Conservation (phyloP, 2,888 invertebrate genomes). For the Syritta pipiens region DNA sequence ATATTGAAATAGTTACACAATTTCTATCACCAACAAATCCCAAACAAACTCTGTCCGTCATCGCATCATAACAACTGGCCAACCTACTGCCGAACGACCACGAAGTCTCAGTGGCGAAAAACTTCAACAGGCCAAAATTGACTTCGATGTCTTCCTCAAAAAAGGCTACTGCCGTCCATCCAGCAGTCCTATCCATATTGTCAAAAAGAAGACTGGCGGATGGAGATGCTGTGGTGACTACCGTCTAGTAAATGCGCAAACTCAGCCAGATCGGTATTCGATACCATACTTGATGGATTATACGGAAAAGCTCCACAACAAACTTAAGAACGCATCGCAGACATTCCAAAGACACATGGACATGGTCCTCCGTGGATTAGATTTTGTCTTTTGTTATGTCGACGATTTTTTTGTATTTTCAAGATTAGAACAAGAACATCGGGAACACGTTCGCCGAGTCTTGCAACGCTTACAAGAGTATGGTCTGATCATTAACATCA, state of each 20-base stretch:
- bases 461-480: neutral
- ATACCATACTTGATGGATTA: neutral
- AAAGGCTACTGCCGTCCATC: slow-evolving; percentile 19
- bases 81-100: neutral
- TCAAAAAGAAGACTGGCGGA: slow-evolving; percentile 25
- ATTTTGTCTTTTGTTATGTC: too few relatives aligned
- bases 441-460: neutral
- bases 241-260: neutral
- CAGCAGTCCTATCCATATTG: too few relatives aligned
- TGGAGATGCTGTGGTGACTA: slow-evolving; percentile 3
- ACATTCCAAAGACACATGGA: too few relatives aligned
- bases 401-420: neutral
- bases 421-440: neutral
- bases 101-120: neutral
- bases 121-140: neutral
- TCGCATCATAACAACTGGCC: neutral
- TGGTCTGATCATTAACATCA: neutral
- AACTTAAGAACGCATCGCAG: too few relatives aligned
- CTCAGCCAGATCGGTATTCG: neutral
- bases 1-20: neutral
- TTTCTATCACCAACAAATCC: neutral
- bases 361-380: neutral
- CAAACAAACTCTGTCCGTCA: neutral
- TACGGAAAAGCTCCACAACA: neutral
- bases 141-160: slow-evolving; percentile 2